Evolutionary conservation across 2,888 invertebrate species (phyloP).

Genomic region (Leucania comma): DNA sequence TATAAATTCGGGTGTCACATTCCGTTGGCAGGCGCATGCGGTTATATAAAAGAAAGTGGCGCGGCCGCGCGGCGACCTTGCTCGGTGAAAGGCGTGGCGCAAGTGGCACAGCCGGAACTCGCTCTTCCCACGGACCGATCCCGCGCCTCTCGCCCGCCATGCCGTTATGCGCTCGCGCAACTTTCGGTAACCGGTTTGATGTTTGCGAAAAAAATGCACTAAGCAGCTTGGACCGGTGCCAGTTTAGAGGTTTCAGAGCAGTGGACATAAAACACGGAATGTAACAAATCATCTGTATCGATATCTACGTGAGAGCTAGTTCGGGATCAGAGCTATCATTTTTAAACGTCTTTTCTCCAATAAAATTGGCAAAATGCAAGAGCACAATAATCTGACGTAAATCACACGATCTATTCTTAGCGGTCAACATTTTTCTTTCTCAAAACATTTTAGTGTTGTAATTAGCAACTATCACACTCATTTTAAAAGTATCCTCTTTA

Average conservation of each 20-base stretch:
- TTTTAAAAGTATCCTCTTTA: too few relatives aligned
- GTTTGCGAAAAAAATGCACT: constrained; percentile 79
- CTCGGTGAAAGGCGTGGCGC: constrained; percentile 88
- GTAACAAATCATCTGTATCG: constrained; percentile 64
- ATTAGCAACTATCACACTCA: not conserved
- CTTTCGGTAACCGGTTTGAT: constrained; percentile 83
- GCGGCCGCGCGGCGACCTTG: constrained; percentile 89
- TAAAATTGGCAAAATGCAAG: constrained; percentile 26
- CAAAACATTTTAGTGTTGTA: not conserved
- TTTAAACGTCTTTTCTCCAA: constrained; percentile 12
- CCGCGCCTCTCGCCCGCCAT: constrained; percentile 78
- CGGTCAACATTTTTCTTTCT: not conserved
- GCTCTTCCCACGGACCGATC: constrained; percentile 86
- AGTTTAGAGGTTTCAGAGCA: constrained; percentile 67
- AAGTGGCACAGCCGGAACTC: constrained; percentile 89
- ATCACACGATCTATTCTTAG: constrained; percentile 4
- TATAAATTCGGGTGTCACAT: constrained; percentile 88
- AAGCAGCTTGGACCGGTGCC: constrained; percentile 74
- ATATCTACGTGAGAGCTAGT: constrained; percentile 57
- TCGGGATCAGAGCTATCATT: constrained; percentile 10
- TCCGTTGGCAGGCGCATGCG: constrained; percentile 79
- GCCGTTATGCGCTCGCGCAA: constrained; percentile 75
- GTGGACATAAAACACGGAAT: constrained; percentile 75
- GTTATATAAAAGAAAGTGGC: constrained; percentile 90
- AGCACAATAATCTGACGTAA: constrained; percentile 1